These are phyloP conservation scores for Lacerta agilis DNA, from an alignment of 2,797 vertebrate species.

Conservation along the genomic window DNA sequence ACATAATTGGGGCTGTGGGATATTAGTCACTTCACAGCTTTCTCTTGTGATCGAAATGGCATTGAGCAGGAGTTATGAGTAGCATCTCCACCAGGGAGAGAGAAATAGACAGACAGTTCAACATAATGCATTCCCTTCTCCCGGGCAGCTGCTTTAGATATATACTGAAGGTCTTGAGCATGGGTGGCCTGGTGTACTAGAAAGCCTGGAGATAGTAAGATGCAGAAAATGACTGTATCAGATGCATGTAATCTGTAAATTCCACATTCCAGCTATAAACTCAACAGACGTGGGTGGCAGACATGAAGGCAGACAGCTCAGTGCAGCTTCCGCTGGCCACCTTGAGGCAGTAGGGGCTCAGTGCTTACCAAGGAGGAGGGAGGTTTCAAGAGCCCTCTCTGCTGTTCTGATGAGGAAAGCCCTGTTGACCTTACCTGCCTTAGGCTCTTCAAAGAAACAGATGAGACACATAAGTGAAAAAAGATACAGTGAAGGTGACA, in stretches of 20 bases:
- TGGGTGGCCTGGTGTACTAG: background rate
- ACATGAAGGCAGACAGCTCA: background rate
- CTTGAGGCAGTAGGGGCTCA: background rate
- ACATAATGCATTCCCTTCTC: background rate
- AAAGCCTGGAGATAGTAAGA: background rate
- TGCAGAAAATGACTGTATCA: background rate
- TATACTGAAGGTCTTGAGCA: background rate
- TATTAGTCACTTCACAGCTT: no score
- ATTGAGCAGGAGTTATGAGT: background rate
- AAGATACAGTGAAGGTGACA: background rate
- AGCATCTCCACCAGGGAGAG: background rate
- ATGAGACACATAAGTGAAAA: background rate
- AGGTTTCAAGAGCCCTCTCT: background rate
- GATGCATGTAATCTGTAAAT: background rate
- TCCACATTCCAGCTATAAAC: background rate
- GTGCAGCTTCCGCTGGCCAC: background rate
- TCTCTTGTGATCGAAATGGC: no score
- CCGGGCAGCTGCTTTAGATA: background rate
- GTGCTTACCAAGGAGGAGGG: background rate
- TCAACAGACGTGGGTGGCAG: background rate
- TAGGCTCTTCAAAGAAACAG: background rate
- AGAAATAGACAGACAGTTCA: background rate
- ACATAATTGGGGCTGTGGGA: no score
- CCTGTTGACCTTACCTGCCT: background rate
- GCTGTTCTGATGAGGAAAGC: background rate